Conservation (phyloP, 64 coral and sea anemone species). For the Porites lutea region DNA sequence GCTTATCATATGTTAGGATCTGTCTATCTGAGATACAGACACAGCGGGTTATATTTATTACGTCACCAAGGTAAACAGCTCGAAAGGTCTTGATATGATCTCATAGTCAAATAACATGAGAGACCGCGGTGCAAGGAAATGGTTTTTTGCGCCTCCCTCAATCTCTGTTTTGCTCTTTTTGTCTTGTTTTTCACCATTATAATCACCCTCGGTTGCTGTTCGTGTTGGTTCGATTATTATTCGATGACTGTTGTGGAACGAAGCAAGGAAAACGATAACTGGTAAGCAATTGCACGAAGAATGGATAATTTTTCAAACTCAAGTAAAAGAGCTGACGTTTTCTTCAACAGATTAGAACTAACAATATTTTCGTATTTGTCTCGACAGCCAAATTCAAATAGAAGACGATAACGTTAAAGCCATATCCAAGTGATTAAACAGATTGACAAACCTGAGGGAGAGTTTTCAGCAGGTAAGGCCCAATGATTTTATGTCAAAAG, state of each 20-base stretch:
- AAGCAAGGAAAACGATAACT: conserved; percentile 86
- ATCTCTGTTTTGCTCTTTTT: conserved; percentile 93
- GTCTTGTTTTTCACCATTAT: conserved; percentile 94
- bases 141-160: conserved; percentile 97
- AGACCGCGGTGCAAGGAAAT: conserved; percentile 65
- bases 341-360: background rate
- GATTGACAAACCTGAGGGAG: background rate
- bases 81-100: conserved; percentile 51
- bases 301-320: background rate
- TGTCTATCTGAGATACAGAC: background rate
- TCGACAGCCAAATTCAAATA: conserved; percentile 59
- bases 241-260: conserved; percentile 74
- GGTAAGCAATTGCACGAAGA: conserved; percentile 44
- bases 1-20: too few relatives aligned
- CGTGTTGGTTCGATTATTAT: conserved; percentile 96
- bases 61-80: conserved; percentile 28
- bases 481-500: background rate
- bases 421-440: conserved; percentile 17
- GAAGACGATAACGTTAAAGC: conserved; percentile 36
- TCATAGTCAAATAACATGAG: conserved; percentile 78
- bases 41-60: conserved; percentile 20
- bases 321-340: background rate
- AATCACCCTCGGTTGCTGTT: conserved; percentile 88
- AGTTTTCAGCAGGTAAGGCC: background rate
- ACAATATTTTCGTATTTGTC: background rate